A percentile compares a stretch with the other conserved stretches of the same genome.
These are phyloP conservation scores for Drosophila pruinosa DNA, from an alignment of 1,140 invertebrate species.

Conservation along the genomic window DNA sequence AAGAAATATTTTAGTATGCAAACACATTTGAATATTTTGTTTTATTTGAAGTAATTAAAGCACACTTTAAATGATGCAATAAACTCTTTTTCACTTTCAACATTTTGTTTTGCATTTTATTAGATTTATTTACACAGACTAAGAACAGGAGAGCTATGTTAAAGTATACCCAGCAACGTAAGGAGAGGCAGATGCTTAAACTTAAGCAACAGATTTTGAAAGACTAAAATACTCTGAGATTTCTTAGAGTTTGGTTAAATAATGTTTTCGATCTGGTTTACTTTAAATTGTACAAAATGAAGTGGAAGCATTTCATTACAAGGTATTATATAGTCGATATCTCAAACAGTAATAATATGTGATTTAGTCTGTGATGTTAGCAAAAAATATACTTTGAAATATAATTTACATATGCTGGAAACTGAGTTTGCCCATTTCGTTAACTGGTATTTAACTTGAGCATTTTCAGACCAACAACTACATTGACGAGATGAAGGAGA, in stretches of 20 bases:
- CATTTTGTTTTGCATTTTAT: not conserved
- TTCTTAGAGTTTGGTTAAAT: not conserved
- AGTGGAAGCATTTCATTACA: not conserved
- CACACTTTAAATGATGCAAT: not conserved
- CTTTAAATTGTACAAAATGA: not conserved
- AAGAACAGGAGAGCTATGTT: not conserved
- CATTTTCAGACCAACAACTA: conserved; percentile 42
- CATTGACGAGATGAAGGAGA: conserved; percentile 8
- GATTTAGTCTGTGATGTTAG: not conserved
- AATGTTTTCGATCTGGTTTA: not conserved
- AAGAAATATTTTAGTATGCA: not conserved
- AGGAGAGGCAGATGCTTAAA: not conserved
- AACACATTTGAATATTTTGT: not conserved
- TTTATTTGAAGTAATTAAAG: not conserved
- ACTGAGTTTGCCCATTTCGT: conserved; percentile 53
- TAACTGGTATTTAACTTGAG: conserved; percentile 54
- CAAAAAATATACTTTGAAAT: conserved; percentile 47
- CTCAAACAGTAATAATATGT: not conserved
- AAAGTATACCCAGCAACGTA: not conserved
- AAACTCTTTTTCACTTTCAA: not conserved
- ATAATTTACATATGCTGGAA: conserved; percentile 68
- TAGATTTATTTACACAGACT: conserved; percentile 15
- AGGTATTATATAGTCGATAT: not conserved
- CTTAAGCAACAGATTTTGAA: not conserved
- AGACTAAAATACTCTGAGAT: not conserved